Evolutionary conservation across 2,888 invertebrate species (phyloP), one percentile per base, ranked within the genome.

Genomic region (Cepaea hortensis): DNA sequence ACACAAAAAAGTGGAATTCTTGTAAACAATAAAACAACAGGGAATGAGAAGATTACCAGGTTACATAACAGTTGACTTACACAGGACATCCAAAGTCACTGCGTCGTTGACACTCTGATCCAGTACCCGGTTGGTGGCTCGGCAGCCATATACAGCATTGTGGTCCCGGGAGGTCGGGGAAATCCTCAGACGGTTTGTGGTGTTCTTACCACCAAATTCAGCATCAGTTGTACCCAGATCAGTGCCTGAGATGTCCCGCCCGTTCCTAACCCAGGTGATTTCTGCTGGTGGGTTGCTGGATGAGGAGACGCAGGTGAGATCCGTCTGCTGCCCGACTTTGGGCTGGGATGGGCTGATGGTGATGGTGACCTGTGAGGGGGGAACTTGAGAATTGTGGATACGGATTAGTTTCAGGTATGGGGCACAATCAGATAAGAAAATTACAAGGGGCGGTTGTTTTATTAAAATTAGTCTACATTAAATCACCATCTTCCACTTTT

Each of bases 201-300:
- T 97, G 1, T 97, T 96, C 73, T 96, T 97, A 7, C 98, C 98
- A 18, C 98, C 98, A 95, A 98, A 97, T 13, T 90, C 90, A 3
- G 92, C 93, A 50, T 95, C 97, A 96, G 90, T 89, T 7, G 96
- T 96, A 23, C 95, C 95, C n/a, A 88, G 81, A 84, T 93, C 92
- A 5, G 88, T 90, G 94, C 97, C 97, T 93, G 96, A 96, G 2
- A 98, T 96, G 6, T 97, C 96, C 88, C 97, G 97, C 0, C 98
- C 98, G 92, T 97, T 97, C 84, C 97, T 96, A 97, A 97, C 98
- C 98, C 98, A 98, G 0, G 97, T 96, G 89, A 97, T 95, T 89
- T 96, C 95, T 0, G 98, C 97, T 3, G 97, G 96, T 0, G 98
- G 98, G 95, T 98, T 98, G 93, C 98, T 98, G 86, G 97, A 97